These are phyloP conservation scores for Zosterops borbonicus DNA, from an alignment of 2,113 vertebrate species.

Conservation along the genomic window DNA sequence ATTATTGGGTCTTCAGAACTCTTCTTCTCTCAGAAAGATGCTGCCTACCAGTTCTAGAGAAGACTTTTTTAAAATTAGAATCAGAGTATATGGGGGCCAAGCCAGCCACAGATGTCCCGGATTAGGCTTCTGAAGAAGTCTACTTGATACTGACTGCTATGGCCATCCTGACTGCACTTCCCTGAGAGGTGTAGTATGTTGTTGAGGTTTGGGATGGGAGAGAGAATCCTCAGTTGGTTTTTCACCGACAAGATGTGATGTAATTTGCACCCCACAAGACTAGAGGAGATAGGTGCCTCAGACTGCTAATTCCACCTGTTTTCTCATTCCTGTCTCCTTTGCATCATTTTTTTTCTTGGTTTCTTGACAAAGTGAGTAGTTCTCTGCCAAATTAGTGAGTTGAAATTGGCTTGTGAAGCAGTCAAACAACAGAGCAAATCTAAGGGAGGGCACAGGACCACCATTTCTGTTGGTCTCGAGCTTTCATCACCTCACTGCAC, in stretches of 20 bases:
- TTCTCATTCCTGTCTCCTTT: not conserved
- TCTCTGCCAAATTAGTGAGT: not conserved
- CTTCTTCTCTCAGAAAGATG: not conserved
- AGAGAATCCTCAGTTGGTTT: not conserved
- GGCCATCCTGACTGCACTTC: not conserved
- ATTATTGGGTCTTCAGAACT: not conserved
- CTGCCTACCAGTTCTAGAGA: not conserved
- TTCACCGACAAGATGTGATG: fast-evolving
- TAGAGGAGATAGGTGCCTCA: not conserved
- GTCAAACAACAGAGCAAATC: not conserved
- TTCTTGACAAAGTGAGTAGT: not conserved
- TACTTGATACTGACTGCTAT: not conserved
- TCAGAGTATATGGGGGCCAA: not conserved
- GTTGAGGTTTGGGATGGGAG: not conserved
- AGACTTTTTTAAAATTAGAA: not conserved
- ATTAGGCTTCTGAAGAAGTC: not conserved
- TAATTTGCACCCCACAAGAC: not conserved
- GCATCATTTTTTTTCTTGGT: not conserved
- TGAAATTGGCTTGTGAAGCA: not conserved
- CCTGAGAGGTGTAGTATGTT: not conserved
- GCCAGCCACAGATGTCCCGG: not conserved
- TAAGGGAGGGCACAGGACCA: not conserved
- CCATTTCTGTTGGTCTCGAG: not conserved
- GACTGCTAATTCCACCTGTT: not conserved
- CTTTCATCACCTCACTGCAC: not conserved